Evolutionary conservation across 2,888 invertebrate genomes (phyloP).

Genomic region (Microplitis manilae): DNA sequence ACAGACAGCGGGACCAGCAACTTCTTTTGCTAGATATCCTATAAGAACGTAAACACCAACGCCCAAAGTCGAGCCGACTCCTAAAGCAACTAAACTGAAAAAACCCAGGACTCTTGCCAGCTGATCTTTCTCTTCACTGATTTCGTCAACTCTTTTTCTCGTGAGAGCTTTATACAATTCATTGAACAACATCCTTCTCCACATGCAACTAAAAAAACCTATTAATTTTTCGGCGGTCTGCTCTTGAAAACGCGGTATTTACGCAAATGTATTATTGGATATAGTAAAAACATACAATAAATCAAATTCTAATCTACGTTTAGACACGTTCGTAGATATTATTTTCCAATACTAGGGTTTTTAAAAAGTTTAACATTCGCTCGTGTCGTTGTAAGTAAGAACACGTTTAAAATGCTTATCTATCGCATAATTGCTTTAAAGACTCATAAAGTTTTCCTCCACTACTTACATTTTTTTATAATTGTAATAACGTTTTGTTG

Average conservation of each 20-base stretch:
- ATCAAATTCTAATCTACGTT: too few species aligned
- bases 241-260: too few species aligned
- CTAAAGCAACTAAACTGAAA: neutral
- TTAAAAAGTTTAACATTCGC: neutral
- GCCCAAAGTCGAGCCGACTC: neutral
- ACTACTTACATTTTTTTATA: neutral
- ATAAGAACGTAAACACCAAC: neutral
- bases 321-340: too few species aligned
- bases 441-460: neutral
- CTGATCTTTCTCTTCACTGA: neutral
- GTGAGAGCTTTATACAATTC: neutral
- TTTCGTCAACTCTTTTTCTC: neutral
- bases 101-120: neutral
- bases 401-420: neutral
- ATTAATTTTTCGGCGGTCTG: neutral
- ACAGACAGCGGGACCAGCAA: neutral
- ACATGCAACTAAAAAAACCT: neutral
- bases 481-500: neutral
- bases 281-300: too few species aligned
- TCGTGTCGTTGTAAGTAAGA: neutral
- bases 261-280: too few species aligned
- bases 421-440: neutral
- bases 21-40: constrained; percentile 1
- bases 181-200: neutral
- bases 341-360: too few species aligned